Percentiles rank a stretch among this genome's conserved stretches.
These are phyloP conservation scores for Drosophila mojavensis DNA, from an alignment of 1,140 invertebrate species.

Conservation along the genomic window DNA sequence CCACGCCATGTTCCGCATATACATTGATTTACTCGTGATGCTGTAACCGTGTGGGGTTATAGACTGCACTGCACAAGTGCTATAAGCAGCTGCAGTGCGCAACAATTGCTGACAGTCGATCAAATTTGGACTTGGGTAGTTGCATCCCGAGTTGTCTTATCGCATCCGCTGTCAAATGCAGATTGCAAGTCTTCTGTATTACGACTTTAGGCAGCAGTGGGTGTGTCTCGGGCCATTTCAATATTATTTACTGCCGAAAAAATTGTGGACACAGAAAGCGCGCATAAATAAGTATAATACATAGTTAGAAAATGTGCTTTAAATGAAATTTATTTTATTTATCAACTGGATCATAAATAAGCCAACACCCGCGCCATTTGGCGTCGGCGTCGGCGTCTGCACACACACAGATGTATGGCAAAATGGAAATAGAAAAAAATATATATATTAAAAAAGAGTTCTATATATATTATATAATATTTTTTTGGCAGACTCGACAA, in stretches of 20 bases:
- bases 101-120: constrained; percentile 6
- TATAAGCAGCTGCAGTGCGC: not conserved
- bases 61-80: too few species aligned
- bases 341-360: constrained; percentile 77
- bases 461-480: constrained; percentile 35
- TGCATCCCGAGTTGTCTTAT: not conserved
- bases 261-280: constrained; percentile 41
- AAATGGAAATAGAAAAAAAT: not conserved
- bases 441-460: constrained; percentile 8
- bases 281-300: constrained; percentile 48
- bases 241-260: constrained; percentile 41
- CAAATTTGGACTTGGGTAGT: not conserved
- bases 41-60: not conserved
- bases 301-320: constrained; percentile 50
- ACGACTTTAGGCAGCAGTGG: not conserved
- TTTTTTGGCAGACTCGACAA: constrained; percentile 67
- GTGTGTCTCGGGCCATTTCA: constrained; percentile 18
- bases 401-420: not conserved
- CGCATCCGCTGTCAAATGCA: constrained; percentile 28
- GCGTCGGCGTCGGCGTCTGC: constrained; percentile 31
- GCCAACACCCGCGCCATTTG: constrained; percentile 60
- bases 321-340: constrained; percentile 80
- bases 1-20: not conserved
- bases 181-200: constrained; percentile 15
- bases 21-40: not conserved